These are phyloP conservation scores for Cremastobaeus sp. DNA, from an alignment of 2,888 invertebrate species.

Conservation along the genomic window DNA sequence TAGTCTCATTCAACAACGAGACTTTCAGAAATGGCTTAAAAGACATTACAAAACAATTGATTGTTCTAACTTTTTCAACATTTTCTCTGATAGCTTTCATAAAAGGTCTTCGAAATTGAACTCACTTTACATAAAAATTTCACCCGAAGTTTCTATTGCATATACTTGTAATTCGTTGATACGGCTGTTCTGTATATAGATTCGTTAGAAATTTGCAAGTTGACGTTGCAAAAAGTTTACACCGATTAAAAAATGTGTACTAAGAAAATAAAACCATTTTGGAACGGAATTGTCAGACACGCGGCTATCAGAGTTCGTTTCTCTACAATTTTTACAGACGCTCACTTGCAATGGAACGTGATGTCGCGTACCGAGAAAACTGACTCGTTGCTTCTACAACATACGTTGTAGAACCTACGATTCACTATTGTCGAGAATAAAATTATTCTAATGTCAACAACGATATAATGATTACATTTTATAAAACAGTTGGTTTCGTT, in stretches of 20 bases:
- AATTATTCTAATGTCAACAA: background rate
- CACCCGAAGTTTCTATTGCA: too few relatives aligned
- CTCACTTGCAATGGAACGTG: slow-evolving; percentile 11
- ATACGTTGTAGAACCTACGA: background rate
- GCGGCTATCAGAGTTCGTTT: too few relatives aligned
- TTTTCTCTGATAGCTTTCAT: slow-evolving; percentile 10
- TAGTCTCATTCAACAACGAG: slow-evolving; percentile 38
- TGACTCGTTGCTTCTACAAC: background rate
- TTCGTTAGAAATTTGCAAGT: too few relatives aligned
- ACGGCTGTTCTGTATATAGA: too few relatives aligned
- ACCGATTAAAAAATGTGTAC: too few relatives aligned
- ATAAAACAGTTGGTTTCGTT: slow-evolving; percentile 39
- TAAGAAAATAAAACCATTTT: too few relatives aligned
- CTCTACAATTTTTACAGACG: too few relatives aligned
- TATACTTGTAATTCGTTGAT: too few relatives aligned
- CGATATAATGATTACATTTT: slow-evolving; percentile 24
- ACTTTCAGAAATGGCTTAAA: slow-evolving; percentile 41
- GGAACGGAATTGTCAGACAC: too few relatives aligned
- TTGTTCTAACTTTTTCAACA: slow-evolving; percentile 16
- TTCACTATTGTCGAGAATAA: slow-evolving; percentile 3
- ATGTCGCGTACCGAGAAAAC: slow-evolving; percentile 1
- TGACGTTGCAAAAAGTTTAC: too few relatives aligned
- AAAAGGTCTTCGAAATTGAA: too few relatives aligned
- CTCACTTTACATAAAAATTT: too few relatives aligned
- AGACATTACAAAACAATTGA: slow-evolving; percentile 43